phyloP scores from a whole-genome alignment of 2,797 vertebrate genomes.

The Microhierax caerulescens region DNA sequence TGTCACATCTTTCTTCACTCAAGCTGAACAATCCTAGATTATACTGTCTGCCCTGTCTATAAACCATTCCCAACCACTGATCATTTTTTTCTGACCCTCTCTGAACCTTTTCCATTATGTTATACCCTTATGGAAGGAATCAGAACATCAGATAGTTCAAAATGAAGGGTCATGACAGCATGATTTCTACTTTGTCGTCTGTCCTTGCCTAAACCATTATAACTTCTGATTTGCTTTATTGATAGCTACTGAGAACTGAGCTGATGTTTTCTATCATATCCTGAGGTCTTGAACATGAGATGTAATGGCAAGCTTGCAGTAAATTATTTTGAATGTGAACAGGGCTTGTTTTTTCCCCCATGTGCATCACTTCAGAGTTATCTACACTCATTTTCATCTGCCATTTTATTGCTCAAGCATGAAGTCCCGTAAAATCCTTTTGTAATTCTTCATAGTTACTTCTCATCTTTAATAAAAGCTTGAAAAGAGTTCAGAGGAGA shows the following conservation, averaged over 20 bases:
- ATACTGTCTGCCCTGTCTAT: not conserved
- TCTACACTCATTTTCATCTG: not conserved
- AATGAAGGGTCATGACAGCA: not conserved
- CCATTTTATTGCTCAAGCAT: not conserved
- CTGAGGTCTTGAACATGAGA: not conserved
- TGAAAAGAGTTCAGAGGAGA: not conserved
- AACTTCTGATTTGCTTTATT: not conserved
- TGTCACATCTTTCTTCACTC: not conserved
- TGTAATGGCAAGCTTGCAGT: not conserved
- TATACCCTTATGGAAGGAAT: not conserved
- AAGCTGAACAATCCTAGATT: not conserved
- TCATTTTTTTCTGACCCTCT: not conserved
- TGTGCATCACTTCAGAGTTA: not conserved
- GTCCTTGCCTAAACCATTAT: not conserved
- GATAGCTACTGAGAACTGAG: not conserved
- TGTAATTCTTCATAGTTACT: not conserved
- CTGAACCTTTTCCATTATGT: not conserved
- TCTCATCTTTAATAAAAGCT: not conserved
- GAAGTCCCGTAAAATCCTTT: not conserved
- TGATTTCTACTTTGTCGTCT: not conserved
- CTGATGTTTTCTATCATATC: not conserved
- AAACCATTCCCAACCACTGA: not conserved
- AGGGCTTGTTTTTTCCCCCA: not conserved
- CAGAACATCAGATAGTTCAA: not conserved
- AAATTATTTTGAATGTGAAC: not conserved